Conservation (phyloP, 2,113 vertebrate species). For the Brachionichthys hirsutus region DNA sequence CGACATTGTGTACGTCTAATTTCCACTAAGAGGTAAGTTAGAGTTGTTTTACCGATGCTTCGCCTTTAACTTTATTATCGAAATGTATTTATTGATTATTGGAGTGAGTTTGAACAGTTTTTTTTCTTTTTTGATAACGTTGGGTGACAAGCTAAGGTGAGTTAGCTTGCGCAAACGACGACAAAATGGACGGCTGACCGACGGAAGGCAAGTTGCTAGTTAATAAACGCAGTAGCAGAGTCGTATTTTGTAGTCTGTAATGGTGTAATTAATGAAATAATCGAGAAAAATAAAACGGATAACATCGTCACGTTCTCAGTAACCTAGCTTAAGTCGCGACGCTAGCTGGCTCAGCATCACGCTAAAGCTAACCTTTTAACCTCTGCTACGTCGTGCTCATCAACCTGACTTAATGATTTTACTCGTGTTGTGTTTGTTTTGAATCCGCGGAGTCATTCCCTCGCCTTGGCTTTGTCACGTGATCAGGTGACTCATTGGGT, state of each 20-base stretch:
- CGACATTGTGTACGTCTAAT: slow-evolving; percentile 31
- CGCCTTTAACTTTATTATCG: accelerated
- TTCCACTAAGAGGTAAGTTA: slow-evolving; percentile 31
- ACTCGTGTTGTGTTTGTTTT: slow-evolving; percentile 13
- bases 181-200: slow-evolving; percentile 37
- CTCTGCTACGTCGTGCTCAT: background rate
- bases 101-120: background rate
- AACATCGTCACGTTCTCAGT: background rate
- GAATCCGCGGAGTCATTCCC: slow-evolving; percentile 22
- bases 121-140: slow-evolving; percentile 1
- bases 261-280: background rate
- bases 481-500: slow-evolving; percentile 55
- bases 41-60: accelerated
- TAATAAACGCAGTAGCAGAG: no score
- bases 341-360: slow-evolving; percentile 4
- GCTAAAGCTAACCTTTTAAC: slow-evolving; percentile 40
- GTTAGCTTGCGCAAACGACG: slow-evolving; percentile 24
- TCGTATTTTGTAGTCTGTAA: background rate
- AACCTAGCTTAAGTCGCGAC: accelerated
- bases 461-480: slow-evolving; percentile 40
- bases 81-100: background rate
- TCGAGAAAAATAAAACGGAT: accelerated
- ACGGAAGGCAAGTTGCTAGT: background rate
- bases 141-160: slow-evolving; percentile 18
- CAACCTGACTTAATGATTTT: background rate